A percentile compares a stretch with the other conserved stretches of the same genome.
These are phyloP conservation scores for Heterodera filipjevi DNA, from an alignment of 2,888 invertebrate species.

Conservation along the genomic window DNA sequence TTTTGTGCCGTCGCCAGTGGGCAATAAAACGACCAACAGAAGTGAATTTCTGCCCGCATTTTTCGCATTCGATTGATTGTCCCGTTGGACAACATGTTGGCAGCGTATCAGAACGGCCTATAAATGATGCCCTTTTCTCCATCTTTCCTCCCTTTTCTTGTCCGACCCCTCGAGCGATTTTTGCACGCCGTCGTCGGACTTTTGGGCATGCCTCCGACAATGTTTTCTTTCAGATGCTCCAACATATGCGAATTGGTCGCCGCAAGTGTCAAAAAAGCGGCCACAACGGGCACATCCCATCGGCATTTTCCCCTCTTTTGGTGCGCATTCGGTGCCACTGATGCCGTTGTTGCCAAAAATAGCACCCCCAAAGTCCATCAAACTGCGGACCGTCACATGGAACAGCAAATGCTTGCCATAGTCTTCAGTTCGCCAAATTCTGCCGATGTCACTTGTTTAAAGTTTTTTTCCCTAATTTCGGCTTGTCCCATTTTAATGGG, in stretches of 20 bases:
- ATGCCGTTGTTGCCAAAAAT: neutral
- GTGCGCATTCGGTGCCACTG: neutral
- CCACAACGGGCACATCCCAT: neutral
- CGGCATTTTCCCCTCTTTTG: neutral
- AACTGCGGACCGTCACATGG: neutral
- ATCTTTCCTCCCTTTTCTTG: neutral
- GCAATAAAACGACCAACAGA: neutral
- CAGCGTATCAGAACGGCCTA: neutral
- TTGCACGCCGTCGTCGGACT: neutral
- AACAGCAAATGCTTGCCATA: neutral
- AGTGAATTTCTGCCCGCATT: neutral
- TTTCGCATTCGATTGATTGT: neutral
- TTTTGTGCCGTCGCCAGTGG: neutral
- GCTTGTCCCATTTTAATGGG: too few species aligned
- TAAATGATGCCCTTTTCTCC: neutral
- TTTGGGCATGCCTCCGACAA: neutral
- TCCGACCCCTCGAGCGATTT: neutral
- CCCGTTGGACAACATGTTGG: neutral
- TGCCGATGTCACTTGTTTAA: too few species aligned
- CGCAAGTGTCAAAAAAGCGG: neutral
- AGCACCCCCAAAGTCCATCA: neutral
- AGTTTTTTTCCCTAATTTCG: too few species aligned
- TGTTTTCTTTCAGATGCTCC: conserved; percentile 1
- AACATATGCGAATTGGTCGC: neutral
- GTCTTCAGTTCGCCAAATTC: neutral